Conservation (phyloP, 2,113 vertebrate species). For the Upupa epops region DNA sequence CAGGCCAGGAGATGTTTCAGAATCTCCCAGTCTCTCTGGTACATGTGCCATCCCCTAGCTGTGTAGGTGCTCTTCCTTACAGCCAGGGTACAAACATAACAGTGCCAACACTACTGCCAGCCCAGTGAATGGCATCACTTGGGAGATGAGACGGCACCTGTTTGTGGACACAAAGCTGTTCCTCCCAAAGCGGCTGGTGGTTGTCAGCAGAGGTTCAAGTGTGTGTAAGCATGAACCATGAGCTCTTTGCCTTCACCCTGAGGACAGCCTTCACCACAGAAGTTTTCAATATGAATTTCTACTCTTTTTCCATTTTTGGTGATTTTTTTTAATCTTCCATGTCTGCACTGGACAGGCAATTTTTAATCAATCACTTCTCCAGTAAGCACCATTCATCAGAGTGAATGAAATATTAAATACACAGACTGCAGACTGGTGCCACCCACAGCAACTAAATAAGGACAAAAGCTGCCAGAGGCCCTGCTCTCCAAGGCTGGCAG, state of each 20-base stretch:
- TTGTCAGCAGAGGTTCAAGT: background rate
- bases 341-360: background rate
- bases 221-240: background rate
- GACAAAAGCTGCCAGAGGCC: background rate
- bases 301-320: background rate
- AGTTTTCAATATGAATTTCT: background rate
- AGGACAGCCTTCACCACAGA: background rate
- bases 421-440: background rate
- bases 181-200: background rate
- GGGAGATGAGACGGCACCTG: accelerated
- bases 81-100: background rate
- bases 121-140: accelerated
- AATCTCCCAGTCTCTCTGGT: background rate
- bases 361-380: background rate
- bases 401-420: background rate
- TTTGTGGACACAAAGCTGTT: background rate
- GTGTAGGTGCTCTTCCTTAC: background rate
- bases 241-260: background rate
- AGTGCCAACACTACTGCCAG: background rate
- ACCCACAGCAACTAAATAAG: background rate
- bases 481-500: background rate
- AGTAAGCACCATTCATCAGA: background rate
- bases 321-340: background rate
- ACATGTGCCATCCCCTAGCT: background rate
- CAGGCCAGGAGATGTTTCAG: background rate